These are phyloP conservation scores for Mustela erminea DNA, from an alignment of 2,797 vertebrate genomes.

Conservation along the genomic window DNA sequence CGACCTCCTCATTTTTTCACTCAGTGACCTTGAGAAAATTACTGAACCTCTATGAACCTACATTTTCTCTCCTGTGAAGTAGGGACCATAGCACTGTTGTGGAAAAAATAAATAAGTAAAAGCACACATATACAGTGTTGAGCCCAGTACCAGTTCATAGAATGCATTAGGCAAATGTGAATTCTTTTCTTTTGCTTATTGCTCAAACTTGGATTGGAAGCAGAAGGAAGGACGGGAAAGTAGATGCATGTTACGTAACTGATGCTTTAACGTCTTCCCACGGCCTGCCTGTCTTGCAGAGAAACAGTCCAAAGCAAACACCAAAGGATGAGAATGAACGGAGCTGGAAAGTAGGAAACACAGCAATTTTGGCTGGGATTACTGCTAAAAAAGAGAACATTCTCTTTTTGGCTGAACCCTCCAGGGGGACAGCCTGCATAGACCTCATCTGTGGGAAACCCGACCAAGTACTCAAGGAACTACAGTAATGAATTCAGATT, in stretches of 20 bases:
- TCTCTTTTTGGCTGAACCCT: neutral
- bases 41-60: neutral
- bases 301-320: neutral
- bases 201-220: neutral
- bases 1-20: neutral
- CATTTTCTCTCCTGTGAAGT: neutral
- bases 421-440: too few species aligned
- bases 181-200: neutral
- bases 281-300: neutral
- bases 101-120: neutral
- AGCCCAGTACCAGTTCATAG: neutral
- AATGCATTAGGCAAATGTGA: neutral
- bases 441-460: neutral
- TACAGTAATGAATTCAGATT: conserved; percentile 2
- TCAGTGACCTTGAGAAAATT: neutral
- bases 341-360: neutral
- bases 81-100: neutral
- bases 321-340: neutral
- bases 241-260: neutral
- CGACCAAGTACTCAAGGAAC: neutral
- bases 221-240: neutral
- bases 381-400: neutral
- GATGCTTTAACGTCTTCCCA: neutral
- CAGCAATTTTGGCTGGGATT: rapidly evolving
- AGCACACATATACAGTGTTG: neutral